These are phyloP conservation scores for Gobionotothen gibberifrons DNA, from an alignment of 2,797 vertebrate species.

Conservation along the genomic window DNA sequence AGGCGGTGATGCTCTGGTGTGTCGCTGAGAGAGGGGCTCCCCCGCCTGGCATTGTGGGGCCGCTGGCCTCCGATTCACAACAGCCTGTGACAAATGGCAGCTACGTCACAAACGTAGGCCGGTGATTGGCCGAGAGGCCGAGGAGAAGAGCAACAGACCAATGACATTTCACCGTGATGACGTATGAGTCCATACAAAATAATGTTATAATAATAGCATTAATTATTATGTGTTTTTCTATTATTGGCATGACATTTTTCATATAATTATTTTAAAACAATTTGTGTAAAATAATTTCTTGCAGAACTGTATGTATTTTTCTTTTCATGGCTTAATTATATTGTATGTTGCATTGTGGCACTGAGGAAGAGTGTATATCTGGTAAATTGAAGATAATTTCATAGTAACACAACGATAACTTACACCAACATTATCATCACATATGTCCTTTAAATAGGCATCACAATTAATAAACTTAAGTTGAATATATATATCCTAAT, in stretches of 20 bases:
- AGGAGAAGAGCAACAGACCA: conserved; percentile 35
- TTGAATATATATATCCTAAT: background rate
- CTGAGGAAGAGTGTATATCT: background rate
- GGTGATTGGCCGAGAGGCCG: conserved; percentile 65
- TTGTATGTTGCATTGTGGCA: too few species aligned
- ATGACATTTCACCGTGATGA: conserved; percentile 45
- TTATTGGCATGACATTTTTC: background rate
- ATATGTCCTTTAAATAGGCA: background rate
- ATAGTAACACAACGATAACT: background rate
- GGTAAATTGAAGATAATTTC: background rate
- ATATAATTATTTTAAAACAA: background rate
- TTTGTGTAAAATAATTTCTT: background rate
- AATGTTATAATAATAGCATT: background rate
- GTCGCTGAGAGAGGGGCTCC: conserved; percentile 85
- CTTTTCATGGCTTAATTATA: too few species aligned
- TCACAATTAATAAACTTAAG: background rate
- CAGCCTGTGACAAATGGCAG: conserved; percentile 56
- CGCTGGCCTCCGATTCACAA: conserved; percentile 69
- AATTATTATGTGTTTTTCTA: background rate
- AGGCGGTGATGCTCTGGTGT: conserved; percentile 80
- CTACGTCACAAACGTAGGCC: conserved; percentile 33
- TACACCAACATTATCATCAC: background rate
- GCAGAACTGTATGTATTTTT: too few species aligned
- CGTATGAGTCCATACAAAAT: background rate
- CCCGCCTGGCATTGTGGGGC: conserved; percentile 87